Base-by-base conservation (phyloP, 2,113 vertebrate species). In the Alligator sinensis region DNA sequence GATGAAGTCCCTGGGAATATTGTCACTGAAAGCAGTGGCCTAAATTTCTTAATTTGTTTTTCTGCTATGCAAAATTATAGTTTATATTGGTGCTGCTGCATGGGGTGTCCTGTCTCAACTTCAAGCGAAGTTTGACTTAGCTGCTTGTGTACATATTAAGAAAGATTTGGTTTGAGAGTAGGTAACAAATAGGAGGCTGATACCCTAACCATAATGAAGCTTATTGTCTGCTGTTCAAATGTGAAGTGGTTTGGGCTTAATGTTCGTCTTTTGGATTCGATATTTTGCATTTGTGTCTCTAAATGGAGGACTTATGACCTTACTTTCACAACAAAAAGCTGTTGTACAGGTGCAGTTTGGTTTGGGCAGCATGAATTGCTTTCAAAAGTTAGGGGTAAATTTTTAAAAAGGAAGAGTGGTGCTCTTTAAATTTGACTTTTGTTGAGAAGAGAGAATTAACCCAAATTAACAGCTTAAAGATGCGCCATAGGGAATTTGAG, bases 181-280 rank as follows among this genome's bases (percentile, higher is more conserved):
- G 80, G 84, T 74, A 57, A 82, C 0, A 30, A 58, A 25, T 54
- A 55, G 86, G 80, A 72, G 75, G 28, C 70, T 30, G 12, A 47
- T 54, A 80, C 28, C 78, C 75, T 92, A 22, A 18, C 57, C 34
- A 25, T 28, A 64, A 59, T 89, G 14, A 47, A 72, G 34, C 47
- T 47, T 47, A 24, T 19, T 47, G 24, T 12, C 47, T 30, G 70
- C 34, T 74, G 38, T 72, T 74, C 70, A 74, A 15, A 22, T 74
- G 38, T 74, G 38, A 38, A 47, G 21, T 74, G 21, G 34, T 21
- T 74, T 74, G 38, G 34, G 6, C 22, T 7, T 47, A 83, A 24
- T 11, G 30, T 17, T 0, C 55, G 2, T 87, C 94, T 96, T 93
- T 95, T 97, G 94, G 91, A 93, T 89, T 96, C 92, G 90, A 95